Percentiles rank a stretch among this genome's conserved stretches.
These are phyloP conservation scores for Xiphophorus hellerii DNA, from an alignment of 2,113 vertebrate species.

Conservation along the genomic window DNA sequence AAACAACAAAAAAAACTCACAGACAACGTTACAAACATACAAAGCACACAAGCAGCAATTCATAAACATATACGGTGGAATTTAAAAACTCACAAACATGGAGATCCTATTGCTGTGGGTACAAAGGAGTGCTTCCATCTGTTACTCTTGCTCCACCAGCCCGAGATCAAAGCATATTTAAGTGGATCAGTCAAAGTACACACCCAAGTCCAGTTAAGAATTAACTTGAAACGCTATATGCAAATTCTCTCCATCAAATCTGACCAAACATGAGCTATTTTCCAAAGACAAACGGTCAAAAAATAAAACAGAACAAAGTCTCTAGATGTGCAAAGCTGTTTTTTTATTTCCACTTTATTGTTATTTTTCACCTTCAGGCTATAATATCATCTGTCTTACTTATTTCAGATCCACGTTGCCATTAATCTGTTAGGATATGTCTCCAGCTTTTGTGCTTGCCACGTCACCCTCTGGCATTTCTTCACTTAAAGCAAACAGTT, in stretches of 20 bases:
- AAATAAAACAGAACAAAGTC: background rate
- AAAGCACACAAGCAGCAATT: too few species aligned
- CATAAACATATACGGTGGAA: too few species aligned
- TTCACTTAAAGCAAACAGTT: constrained; percentile 62
- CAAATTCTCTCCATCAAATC: background rate
- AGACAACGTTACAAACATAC: too few species aligned
- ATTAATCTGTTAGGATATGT: background rate
- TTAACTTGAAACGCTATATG: background rate
- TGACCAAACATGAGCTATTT: background rate
- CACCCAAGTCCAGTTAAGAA: too few species aligned
- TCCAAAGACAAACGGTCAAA: background rate
- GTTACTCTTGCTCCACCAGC: too few species aligned
- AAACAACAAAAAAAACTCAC: too few species aligned
- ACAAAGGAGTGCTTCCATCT: too few species aligned
- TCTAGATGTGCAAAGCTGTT: background rate
- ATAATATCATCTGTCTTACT: background rate
- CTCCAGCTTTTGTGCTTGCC: constrained; percentile 10
- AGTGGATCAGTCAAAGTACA: too few species aligned
- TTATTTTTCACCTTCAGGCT: background rate
- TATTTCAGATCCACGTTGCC: constrained; percentile 25
- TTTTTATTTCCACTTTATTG: too few species aligned
- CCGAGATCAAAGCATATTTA: too few species aligned
- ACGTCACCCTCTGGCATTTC: constrained; percentile 43
- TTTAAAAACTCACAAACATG: too few species aligned
- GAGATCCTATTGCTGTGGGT: too few species aligned